Base-by-base conservation (phyloP, 2,888 invertebrate genomes). In the Peribatodes rhomboidaria region DNA sequence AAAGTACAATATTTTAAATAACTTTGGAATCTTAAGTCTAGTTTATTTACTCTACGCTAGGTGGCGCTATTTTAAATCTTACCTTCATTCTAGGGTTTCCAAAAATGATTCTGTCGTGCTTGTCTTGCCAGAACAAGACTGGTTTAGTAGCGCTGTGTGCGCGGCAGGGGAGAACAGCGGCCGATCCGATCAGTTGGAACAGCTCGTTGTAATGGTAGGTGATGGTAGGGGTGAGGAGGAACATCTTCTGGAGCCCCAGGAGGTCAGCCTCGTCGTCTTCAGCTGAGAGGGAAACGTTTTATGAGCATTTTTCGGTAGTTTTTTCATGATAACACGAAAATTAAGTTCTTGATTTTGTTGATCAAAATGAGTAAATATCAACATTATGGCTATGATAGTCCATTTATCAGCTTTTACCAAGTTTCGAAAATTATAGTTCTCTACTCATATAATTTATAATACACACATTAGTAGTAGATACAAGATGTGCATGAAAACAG, bases 141-240 rank as follows among this genome's bases (percentile, higher is more conserved):
- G 96, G 94, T 18, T 92, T 89, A 2, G 95, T 95, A 53, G 89
- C 90, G 39, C 96, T 96, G 57, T 92, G 89, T 1, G 95, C 95
- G 54, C 94, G 94, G 87, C 97, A 97, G 0, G 96, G 97, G 42
- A 97, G 87, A 10, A 95, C 81, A 0, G 96, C 88, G 65, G 94
- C 95, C 6, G 94, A 92, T 8, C 96, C 96, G 7, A 94, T 90
- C 66, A 92, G 83, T 72, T 95, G 95, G 72, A 95, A 85, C 47
- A 95, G 81, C 39, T 91, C 89, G 14, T 89, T 88, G 79, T 94
- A 94, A 78, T 84, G 93, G n/a, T 88, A 83, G 0, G 94, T 89
- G 76, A 95, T 94, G 55, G 92, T 82, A 0, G 95, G 94, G 3
- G 88, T 75, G 0, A 93, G 88, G 7, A 81, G 79, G 66, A 92